Conservation (phyloP, 2,113 vertebrate species). For the Sturnus vulgaris region DNA sequence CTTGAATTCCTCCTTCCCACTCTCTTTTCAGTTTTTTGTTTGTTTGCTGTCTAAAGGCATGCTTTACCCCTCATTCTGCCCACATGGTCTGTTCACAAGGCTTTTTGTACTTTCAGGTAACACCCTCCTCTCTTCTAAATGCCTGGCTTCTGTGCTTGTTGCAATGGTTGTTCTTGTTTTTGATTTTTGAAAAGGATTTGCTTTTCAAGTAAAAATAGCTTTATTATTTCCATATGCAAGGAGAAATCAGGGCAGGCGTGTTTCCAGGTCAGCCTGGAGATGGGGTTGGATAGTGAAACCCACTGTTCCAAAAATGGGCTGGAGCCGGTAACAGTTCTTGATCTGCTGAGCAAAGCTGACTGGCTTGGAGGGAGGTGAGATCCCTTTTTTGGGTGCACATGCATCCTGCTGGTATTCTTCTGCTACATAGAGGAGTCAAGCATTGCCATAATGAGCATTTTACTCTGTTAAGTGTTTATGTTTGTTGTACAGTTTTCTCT, state of each 20-base stretch:
- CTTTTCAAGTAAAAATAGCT: constrained; percentile 34
- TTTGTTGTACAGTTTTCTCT: not conserved
- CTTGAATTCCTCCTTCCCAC: not conserved
- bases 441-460: not conserved
- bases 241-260: not conserved
- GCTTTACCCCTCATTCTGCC: not conserved
- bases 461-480: not conserved
- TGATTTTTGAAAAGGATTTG: not conserved
- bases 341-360: not conserved
- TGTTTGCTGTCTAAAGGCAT: not conserved
- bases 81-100: not conserved
- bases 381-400: constrained; percentile 3
- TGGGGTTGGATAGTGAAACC: not conserved
- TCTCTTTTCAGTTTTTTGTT: not conserved
- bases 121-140: not conserved
- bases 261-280: constrained; percentile 36
- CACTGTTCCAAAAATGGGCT: constrained; percentile 28
- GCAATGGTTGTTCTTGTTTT: not conserved
- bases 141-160: not conserved
- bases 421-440: not conserved
- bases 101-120: not conserved
- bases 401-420: not conserved
- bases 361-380: not conserved
- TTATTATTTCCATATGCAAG: constrained; percentile 7
- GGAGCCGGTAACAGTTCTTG: not conserved